Evolutionary conservation across 2,888 invertebrate genomes (phyloP).

Genomic region (Ennomos erosarius): DNA sequence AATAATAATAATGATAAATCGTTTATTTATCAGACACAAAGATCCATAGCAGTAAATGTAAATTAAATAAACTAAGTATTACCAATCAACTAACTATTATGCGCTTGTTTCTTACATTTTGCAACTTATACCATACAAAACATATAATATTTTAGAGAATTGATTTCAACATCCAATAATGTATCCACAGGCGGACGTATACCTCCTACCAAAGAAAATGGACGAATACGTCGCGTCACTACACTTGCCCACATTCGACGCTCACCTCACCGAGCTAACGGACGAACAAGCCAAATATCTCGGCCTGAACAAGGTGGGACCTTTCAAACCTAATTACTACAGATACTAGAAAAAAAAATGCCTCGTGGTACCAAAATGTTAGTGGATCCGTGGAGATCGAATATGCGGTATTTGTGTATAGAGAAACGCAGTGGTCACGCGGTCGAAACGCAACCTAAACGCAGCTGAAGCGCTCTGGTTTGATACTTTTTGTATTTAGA

Average conservation of each 20-base stretch:
- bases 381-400: too few species aligned
- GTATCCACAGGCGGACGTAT: slow-evolving; percentile 93
- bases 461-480: background rate
- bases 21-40: too few species aligned
- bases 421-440: slow-evolving; percentile 32
- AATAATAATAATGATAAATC: too few species aligned
- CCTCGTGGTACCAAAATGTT: too few species aligned
- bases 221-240: slow-evolving; percentile 99
- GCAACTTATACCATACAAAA: too few species aligned
- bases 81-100: too few species aligned
- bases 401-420: slow-evolving; percentile 15
- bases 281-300: slow-evolving; percentile 99
- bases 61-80: too few species aligned
- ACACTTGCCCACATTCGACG: slow-evolving; percentile 98
- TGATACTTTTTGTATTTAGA: background rate
- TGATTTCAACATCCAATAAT: too few species aligned
- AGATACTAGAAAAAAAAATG: slow-evolving; percentile 85
- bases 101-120: too few species aligned
- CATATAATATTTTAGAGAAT: too few species aligned
- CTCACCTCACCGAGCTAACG: slow-evolving; percentile 96
- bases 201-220: slow-evolving; percentile 99
- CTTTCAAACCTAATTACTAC: slow-evolving; percentile 99
- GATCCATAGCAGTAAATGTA: too few species aligned
- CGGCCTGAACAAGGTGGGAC: slow-evolving; percentile 98
- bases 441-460: slow-evolving; percentile 18